Evolutionary conservation across 2,888 invertebrate species (phyloP).

Genomic region (Thereva unica): DNA sequence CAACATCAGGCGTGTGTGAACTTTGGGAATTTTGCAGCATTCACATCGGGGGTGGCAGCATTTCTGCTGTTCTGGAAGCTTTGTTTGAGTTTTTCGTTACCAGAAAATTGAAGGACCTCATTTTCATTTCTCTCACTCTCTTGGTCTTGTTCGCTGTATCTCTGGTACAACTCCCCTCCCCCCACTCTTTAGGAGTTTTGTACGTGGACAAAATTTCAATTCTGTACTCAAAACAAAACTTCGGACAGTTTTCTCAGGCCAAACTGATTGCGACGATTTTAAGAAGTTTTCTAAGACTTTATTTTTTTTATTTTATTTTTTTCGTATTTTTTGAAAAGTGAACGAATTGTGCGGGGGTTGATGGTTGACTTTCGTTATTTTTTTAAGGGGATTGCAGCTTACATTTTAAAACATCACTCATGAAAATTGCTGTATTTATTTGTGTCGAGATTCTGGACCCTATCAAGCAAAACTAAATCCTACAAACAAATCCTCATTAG

Average conservation of each 20-base stretch:
- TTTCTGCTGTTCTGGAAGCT: background rate
- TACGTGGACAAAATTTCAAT: slow-evolving; percentile 31
- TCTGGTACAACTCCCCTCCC: background rate
- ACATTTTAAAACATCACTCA: slow-evolving; percentile 11
- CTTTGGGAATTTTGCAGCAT: background rate
- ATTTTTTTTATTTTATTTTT: no score
- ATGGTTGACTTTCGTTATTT: no score
- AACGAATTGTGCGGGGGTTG: no score
- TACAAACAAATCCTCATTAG: slow-evolving; percentile 15
- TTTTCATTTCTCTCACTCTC: background rate
- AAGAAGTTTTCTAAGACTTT: background rate
- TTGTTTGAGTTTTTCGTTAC: slow-evolving; percentile 33
- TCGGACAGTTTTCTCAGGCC: slow-evolving; percentile 6
- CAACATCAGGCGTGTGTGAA: slow-evolving; percentile 8
- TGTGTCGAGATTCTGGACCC: slow-evolving; percentile 16
- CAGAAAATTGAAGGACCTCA: slow-evolving; percentile 31
- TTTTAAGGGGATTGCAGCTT: no score
- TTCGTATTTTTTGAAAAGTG: background rate
- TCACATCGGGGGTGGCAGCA: slow-evolving; percentile 1
- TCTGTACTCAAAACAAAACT: background rate
- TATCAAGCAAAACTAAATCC: slow-evolving; percentile 23
- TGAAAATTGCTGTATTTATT: slow-evolving; percentile 26
- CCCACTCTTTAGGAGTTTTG: slow-evolving; percentile 5
- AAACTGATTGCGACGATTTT: slow-evolving; percentile 31
- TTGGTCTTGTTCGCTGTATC: no score